Evolutionary conservation across 1,140 invertebrate species (phyloP).

Genomic region (Coelopa frigida): DNA sequence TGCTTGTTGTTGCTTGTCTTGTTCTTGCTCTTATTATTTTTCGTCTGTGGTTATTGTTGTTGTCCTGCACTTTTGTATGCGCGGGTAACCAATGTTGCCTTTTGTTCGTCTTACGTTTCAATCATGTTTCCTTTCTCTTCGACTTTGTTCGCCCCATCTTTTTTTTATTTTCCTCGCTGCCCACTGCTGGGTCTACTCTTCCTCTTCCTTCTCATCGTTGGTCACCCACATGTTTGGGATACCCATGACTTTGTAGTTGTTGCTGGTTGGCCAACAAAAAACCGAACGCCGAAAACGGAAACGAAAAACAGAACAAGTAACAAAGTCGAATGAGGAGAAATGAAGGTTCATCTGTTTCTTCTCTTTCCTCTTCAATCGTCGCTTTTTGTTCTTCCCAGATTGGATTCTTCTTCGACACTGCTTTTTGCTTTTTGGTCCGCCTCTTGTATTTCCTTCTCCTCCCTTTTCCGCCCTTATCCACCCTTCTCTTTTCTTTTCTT

Average conservation of each 20-base stretch:
- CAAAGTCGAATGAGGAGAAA: too few species aligned
- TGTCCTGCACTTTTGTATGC: too few species aligned
- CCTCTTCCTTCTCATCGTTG: background rate
- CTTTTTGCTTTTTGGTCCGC: background rate
- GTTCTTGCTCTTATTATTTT: too few species aligned
- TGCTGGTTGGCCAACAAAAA: too few species aligned
- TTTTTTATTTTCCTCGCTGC: background rate
- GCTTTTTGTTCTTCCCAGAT: background rate
- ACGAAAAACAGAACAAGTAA: too few species aligned
- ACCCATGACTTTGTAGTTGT: too few species aligned
- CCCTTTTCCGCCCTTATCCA: background rate
- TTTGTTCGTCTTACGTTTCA: background rate
- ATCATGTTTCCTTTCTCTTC: background rate
- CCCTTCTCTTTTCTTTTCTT: background rate
- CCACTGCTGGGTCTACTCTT: background rate
- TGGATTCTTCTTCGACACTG: background rate
- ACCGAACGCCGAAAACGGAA: too few species aligned
- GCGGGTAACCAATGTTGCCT: too few species aligned
- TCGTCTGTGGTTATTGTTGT: too few species aligned
- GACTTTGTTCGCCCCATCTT: background rate
- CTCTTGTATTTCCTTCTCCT: background rate
- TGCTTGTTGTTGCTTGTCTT: too few species aligned
- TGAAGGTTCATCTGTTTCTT: background rate
- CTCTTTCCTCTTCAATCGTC: background rate
- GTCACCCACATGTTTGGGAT: too few species aligned